Percentiles rank a stretch among this genome's conserved stretches.
Evolutionary conservation across 2,113 vertebrate species (phyloP).

Genomic region (Datnioides undecimradiatus): DNA sequence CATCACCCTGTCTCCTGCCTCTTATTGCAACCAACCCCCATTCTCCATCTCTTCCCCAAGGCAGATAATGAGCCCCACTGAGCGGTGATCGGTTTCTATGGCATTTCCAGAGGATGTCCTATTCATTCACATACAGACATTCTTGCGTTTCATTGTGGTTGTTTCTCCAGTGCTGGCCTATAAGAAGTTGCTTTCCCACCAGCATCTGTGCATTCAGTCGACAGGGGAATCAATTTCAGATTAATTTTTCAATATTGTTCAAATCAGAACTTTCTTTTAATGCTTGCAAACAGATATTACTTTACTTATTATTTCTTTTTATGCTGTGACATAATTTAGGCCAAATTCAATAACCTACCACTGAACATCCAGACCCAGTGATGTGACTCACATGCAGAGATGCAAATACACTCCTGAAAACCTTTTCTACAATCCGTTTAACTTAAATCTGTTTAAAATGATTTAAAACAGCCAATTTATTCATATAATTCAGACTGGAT

Average conservation of each 20-base stretch:
- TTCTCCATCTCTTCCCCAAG: neutral
- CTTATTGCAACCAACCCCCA: neutral
- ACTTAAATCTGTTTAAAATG: too few species aligned
- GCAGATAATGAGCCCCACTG: conserved; percentile 33
- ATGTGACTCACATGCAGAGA: too few species aligned
- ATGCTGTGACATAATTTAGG: too few species aligned
- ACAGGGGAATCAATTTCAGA: neutral
- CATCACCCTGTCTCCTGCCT: neutral
- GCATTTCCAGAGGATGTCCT: neutral
- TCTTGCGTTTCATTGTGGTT: neutral
- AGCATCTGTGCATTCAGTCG: neutral
- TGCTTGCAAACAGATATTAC: too few species aligned
- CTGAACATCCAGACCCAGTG: too few species aligned
- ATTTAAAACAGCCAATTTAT: too few species aligned
- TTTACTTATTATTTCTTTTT: too few species aligned
- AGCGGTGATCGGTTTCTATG: conserved; percentile 45
- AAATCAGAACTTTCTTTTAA: too few species aligned
- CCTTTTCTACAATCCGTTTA: too few species aligned
- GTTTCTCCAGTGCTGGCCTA: neutral
- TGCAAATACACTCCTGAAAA: too few species aligned
- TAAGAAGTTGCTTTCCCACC: neutral
- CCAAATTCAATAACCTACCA: too few species aligned
- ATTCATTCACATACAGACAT: neutral
- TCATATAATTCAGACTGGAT: too few species aligned
- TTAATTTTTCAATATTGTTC: neutral